Evolutionary conservation across 1,140 invertebrate species (phyloP).

Genomic region (Bombus confusus): DNA sequence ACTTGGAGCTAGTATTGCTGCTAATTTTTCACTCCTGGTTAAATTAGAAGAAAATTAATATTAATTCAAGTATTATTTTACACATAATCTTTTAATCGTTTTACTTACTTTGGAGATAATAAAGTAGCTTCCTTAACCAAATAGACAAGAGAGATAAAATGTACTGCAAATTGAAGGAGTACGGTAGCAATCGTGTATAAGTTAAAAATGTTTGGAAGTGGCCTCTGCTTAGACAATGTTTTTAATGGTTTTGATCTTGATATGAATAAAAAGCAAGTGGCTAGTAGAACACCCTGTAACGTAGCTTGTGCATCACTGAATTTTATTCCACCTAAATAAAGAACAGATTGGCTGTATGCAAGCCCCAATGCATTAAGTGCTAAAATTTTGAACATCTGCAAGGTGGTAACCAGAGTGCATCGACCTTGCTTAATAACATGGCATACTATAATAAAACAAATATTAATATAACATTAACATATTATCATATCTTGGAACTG

Average conservation of each 20-base stretch:
- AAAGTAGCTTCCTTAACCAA: constrained; percentile 91
- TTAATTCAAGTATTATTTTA: not conserved
- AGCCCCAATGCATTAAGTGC: constrained; percentile 99
- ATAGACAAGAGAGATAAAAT: constrained; percentile 96
- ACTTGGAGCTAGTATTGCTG: constrained; percentile 49
- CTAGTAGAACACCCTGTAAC: constrained; percentile 95
- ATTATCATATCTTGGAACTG: not conserved
- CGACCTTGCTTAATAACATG: constrained; percentile 99
- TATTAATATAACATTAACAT: constrained; percentile 3
- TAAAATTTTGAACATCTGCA: constrained; percentile 99
- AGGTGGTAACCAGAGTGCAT: constrained; percentile 98
- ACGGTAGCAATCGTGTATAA: constrained; percentile 98
- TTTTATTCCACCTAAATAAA: constrained; percentile 99
- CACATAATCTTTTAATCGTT: not conserved
- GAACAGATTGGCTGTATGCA: constrained; percentile 99
- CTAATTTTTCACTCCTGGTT: constrained; percentile 83
- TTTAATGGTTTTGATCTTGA: constrained; percentile 99
- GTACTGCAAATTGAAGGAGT: constrained; percentile 96
- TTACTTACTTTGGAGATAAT: constrained; percentile 86
- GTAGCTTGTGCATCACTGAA: constrained; percentile 99
- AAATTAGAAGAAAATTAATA: constrained; percentile 50
- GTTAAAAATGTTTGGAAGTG: constrained; percentile 99
- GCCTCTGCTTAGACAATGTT: constrained; percentile 95
- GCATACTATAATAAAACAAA: constrained; percentile 89
- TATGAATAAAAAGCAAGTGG: constrained; percentile 98